These are phyloP conservation scores for Melanitta fusca DNA, from an alignment of 2,797 vertebrate genomes.

Conservation along the genomic window DNA sequence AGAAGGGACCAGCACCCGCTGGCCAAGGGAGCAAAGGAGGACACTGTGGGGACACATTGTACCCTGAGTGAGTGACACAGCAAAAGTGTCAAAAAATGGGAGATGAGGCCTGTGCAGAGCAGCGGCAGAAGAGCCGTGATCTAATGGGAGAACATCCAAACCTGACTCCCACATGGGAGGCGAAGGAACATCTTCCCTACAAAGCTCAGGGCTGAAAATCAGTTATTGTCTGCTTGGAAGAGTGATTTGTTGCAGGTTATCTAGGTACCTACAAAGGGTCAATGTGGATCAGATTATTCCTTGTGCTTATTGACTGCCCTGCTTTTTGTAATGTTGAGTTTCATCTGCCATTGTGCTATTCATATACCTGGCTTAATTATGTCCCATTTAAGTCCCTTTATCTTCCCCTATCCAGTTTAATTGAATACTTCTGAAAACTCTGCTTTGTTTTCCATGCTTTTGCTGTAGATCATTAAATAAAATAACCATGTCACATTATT, in stretches of 20 bases:
- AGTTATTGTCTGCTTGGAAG: not conserved
- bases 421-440: conserved; percentile 3
- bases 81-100: not conserved
- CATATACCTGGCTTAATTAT: not conserved
- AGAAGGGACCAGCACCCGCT: not conserved
- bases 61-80: fast-evolving
- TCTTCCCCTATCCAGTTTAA: not conserved
- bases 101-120: not conserved
- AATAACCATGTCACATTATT: not conserved
- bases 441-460: not conserved
- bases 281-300: conserved; percentile 20
- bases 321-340: not conserved
- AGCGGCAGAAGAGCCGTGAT: not conserved
- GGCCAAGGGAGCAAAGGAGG: not conserved
- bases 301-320: not conserved
- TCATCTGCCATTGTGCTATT: not conserved
- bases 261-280: not conserved
- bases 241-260: not conserved
- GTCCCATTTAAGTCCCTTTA: not conserved
- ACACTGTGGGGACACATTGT: not conserved
- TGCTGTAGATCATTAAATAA: not conserved
- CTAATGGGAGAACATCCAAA: not conserved
- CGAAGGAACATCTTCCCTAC: fast-evolving
- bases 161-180: not conserved
- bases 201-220: not conserved